Evolutionary conservation across 2,797 vertebrate genomes (phyloP), one percentile per base, ranked within the genome.

Genomic region (Karalla daura): DNA sequence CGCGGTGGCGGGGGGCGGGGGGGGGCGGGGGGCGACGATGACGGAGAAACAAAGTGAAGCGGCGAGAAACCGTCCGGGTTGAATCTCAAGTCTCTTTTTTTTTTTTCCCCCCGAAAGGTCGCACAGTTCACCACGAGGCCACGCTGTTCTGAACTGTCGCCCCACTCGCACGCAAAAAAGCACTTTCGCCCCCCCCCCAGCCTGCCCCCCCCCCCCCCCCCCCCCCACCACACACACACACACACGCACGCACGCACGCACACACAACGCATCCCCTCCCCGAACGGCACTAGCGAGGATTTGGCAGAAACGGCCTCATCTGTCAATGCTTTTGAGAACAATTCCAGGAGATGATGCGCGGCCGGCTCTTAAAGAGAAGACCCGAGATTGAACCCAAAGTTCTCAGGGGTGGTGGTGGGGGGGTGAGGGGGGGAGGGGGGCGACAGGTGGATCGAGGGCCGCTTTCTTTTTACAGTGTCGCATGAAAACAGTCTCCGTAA

Each of bases 1-100:
- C 89, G 88, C 89, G 86, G 93, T 88, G 91, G 92, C 92, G 88
- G 71, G 62, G 86, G 68, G 72, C 75, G 86, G 51, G 58, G 89
- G 86, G 81, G 73, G 69, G 64, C 78, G 71, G 82, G 70, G n/a
- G n/a, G n/a, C n/a, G n/a, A n/a, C n/a, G n/a, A n/a, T n/a, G n/a
- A 47, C 67, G 66, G 63, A 77, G 79, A 59, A 78, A 76, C 77
- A 60, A 77, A 81, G 63, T 70, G 71, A 86, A 81, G 69, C 74
- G 33, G 69, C 11, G 58, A 69, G 53, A 78, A 81, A 80, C 76
- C 28, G 6, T 60, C 60, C 23, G 5, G n/a, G 74, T 67, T 66
- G 24, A 86, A 86, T 73, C 77, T 81, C 76, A 76, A 78, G 76
- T 70, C 82, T 87, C 87, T 78, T 80, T 88, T 83, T 74, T n/a